A percentile compares a stretch with the other conserved stretches of the same genome.
Evolutionary conservation across 2,113 vertebrate species (phyloP).

Genomic region (Australoheros scitulus): DNA sequence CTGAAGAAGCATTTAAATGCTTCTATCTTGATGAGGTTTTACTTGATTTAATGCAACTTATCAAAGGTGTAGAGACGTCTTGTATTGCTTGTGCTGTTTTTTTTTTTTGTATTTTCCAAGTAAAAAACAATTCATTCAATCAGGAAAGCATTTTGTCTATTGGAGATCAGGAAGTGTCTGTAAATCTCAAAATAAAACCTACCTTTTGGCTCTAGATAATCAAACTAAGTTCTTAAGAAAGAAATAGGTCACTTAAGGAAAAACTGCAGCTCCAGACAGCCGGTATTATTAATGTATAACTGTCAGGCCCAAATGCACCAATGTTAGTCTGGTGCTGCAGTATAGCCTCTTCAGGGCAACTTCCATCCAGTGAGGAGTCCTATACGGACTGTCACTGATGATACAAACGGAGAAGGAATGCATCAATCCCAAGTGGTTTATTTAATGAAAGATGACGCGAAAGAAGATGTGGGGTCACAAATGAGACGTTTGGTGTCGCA

Average conservation of each 20-base stretch:
- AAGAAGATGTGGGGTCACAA: neutral
- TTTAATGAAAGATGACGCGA: neutral
- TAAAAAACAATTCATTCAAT: neutral
- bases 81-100: neutral
- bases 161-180: neutral
- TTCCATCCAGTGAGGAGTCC: neutral
- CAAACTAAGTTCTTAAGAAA: neutral
- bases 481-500: neutral
- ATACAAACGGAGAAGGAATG: neutral
- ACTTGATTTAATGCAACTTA: neutral
- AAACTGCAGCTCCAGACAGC: constrained; percentile 30
- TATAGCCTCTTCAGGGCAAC: neutral
- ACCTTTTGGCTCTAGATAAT: neutral
- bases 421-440: neutral
- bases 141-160: neutral
- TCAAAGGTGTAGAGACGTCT: neutral
- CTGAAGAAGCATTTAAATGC: neutral
- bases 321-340: neutral
- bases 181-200: neutral
- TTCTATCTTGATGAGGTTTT: neutral
- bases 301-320: neutral
- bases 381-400: neutral
- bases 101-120: neutral
- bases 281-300: constrained; percentile 60
- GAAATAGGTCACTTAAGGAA: constrained; percentile 48